Evolutionary conservation across 2,113 vertebrate genomes (phyloP), one percentile per base, ranked within the genome.

Genomic region (Ptilorrhoa leucosticta): DNA sequence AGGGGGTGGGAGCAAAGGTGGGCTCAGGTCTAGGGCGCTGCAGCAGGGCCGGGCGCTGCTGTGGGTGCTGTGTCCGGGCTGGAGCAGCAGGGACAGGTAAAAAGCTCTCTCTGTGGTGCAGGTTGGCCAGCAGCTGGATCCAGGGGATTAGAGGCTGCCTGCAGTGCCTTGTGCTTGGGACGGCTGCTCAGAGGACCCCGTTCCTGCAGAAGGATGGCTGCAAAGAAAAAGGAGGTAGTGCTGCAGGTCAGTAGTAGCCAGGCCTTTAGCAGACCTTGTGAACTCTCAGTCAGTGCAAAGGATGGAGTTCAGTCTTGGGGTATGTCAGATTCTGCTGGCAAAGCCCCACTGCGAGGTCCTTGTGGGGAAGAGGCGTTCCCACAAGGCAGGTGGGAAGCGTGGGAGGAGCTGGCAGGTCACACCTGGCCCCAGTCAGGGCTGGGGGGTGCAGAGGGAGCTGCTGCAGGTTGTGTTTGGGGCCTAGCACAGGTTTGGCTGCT

Each of bases 221-320:
- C 84, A 15, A 97, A 89, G 92, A 97, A 81, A 48, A 97, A 93
- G n/a, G 96, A 97, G 75, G 10, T 44, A 10, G 39, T 61, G 20
- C 79, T 95, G 72, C 97, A 97, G 97, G 97, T 98, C 70, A 79
- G 97, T 96, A 68, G 30, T 30, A 81, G 24, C 13, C 40, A 57
- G 77, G 14, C 19, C 80, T 86, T 71, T 15, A 28, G 45, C 35
- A 26, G 5, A 8, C 1, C 13, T 56, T 47, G 33, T 57, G 13
- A 76, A 51, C 39, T 70, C 42, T 4, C 2, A 21, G 17, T 3
- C 72, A 51, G 21, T 6, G 19, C 27, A 24, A 40, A 76, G 26
- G 30, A 27, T 48, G 14, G 75, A 31, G 10, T 37, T 80, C 24
- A 8, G 11, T 3, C 15, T 39, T 68, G 26, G 9, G 9, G 5